These are phyloP conservation scores for Rhinichthys klamathensis DNA, from an alignment of 2,113 vertebrate genomes.

Conservation along the genomic window DNA sequence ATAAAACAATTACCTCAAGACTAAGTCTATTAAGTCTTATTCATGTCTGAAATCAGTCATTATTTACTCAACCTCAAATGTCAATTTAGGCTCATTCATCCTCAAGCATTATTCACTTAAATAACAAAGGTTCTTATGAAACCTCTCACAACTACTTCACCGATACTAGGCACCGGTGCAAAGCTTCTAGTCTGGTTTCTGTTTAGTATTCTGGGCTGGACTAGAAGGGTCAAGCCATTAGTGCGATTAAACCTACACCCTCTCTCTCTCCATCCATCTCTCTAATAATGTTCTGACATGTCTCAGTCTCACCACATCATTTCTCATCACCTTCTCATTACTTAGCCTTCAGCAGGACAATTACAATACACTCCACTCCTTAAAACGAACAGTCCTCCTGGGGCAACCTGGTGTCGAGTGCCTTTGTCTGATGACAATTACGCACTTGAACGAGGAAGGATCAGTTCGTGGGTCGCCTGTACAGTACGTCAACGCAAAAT, in stretches of 20 bases:
- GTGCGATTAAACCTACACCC: background rate
- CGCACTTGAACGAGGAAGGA: background rate
- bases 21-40: background rate
- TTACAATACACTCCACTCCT: conserved; percentile 17
- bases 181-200: background rate
- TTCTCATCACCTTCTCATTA: conserved; percentile 32
- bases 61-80: background rate
- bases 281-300: conserved; percentile 15
- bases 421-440: too few species aligned
- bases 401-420: background rate
- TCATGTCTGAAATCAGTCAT: background rate
- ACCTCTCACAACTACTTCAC: background rate
- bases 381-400: background rate
- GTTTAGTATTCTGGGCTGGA: conserved; percentile 16
- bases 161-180: too few species aligned
- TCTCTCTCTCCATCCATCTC: conserved; percentile 17
- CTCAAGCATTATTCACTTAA: background rate
- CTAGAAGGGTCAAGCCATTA: conserved; percentile 21
- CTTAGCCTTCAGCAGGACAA: conserved; percentile 13
- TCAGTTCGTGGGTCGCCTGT: background rate
- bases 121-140: background rate
- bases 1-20: background rate
- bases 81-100: too few species aligned
- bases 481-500: background rate
- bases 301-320: background rate